Evolutionary conservation across 2,113 vertebrate species (phyloP).

Genomic region (Phycodurus eques): DNA sequence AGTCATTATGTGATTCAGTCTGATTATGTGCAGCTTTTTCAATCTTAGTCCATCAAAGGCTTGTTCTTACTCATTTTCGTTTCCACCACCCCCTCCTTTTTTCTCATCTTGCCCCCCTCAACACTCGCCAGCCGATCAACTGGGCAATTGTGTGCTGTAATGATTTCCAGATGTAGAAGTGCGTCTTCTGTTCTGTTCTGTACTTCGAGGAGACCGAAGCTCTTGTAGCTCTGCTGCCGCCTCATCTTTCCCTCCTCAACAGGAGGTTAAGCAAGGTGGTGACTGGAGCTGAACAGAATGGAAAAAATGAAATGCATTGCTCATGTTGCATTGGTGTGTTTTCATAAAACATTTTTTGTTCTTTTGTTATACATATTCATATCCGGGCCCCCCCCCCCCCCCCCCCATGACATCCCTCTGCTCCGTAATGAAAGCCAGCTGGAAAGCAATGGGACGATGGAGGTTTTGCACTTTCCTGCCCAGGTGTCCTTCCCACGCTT

Average conservation of each 20-base stretch:
- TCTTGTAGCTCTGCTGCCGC: slow-evolving; percentile 21
- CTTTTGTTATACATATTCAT: slow-evolving; percentile 1
- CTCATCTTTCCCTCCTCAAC: slow-evolving; percentile 15
- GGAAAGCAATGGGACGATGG: slow-evolving; percentile 27
- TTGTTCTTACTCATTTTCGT: slow-evolving; percentile 23
- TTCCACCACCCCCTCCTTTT: slow-evolving; percentile 28
- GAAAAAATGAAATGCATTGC: slow-evolving; percentile 26
- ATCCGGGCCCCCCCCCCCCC: too few relatives aligned
- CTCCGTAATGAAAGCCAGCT: slow-evolving; percentile 58
- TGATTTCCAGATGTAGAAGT: slow-evolving; percentile 71
- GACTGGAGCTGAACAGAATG: slow-evolving; percentile 37
- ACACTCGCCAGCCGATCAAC: slow-evolving; percentile 40
- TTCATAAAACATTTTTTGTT: slow-evolving; percentile 1
- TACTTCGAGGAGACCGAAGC: slow-evolving; percentile 29
- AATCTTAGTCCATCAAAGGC: slow-evolving; percentile 52
- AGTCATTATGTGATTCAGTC: slow-evolving; percentile 53
- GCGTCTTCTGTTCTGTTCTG: slow-evolving; percentile 38
- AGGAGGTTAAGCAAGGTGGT: slow-evolving; percentile 39
- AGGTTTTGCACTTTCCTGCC: slow-evolving; percentile 26
- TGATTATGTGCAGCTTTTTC: slow-evolving; percentile 51
- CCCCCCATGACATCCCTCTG: background rate
- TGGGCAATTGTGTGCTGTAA: slow-evolving; percentile 54
- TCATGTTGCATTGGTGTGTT: slow-evolving; percentile 29
- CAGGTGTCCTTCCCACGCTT: slow-evolving; percentile 36
- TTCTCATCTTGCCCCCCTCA: slow-evolving; percentile 27